These are phyloP conservation scores for Catonia carolina DNA, from an alignment of 2,888 invertebrate species.

Conservation along the genomic window DNA sequence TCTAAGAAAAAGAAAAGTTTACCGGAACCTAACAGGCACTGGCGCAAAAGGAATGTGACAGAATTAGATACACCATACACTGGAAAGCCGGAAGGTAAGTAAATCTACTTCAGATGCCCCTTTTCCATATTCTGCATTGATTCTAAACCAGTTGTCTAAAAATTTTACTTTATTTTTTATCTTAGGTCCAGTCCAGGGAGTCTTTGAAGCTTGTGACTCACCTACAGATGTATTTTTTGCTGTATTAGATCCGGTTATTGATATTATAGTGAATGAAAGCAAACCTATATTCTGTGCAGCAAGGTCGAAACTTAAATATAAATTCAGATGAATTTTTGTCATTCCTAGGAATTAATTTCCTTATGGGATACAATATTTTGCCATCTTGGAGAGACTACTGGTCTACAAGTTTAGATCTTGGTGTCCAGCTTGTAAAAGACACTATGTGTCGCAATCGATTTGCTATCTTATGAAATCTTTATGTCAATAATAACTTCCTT, in stretches of 20 bases:
- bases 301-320: constrained; percentile 8
- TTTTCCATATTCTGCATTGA: no score
- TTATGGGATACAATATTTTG: constrained; percentile 19
- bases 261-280: no score
- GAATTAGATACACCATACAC: no score
- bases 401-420: constrained; percentile 13
- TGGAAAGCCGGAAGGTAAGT: not conserved
- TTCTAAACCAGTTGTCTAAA: no score
- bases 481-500: constrained; percentile 19
- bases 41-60: no score
- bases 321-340: constrained; percentile 16
- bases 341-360: constrained; percentile 21
- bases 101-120: no score
- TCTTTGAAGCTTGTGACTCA: not conserved
- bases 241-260: not conserved
- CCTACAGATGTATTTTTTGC: not conserved
- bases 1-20: no score
- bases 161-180: not conserved
- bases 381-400: constrained; percentile 17
- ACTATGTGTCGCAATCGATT: constrained; percentile 18
- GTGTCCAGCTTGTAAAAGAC: not conserved
- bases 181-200: not conserved
- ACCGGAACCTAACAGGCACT: no score
- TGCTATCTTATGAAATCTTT: constrained; percentile 7
- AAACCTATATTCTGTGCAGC: constrained; percentile 16